These are phyloP conservation scores for Trichopria drosophilae DNA, from an alignment of 2,888 invertebrate species.

Conservation along the genomic window DNA sequence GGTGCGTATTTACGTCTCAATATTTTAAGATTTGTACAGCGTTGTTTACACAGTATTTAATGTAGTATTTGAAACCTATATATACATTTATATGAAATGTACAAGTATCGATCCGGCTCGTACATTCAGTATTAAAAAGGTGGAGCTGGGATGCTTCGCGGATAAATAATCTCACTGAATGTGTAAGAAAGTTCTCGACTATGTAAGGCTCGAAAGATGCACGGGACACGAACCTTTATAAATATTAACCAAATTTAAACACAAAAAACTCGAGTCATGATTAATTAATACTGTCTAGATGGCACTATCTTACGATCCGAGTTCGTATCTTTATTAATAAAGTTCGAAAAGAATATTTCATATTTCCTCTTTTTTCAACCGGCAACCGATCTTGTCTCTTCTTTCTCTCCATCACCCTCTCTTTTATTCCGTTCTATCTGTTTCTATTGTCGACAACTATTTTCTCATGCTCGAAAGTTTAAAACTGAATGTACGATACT, in stretches of 20 bases:
- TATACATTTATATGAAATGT: constrained; percentile 34
- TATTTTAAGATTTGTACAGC: constrained; percentile 28
- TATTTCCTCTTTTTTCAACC: neutral
- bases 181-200: too few relatives aligned
- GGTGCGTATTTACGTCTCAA: constrained; percentile 27
- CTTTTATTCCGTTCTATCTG: constrained; percentile 12
- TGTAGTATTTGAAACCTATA: constrained; percentile 33
- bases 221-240: too few relatives aligned
- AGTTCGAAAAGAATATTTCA: constrained; percentile 8
- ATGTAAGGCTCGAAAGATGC: too few relatives aligned
- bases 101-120: constrained; percentile 51
- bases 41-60: constrained; percentile 41
- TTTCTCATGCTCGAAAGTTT: constrained; percentile 31
- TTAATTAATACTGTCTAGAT: constrained; percentile 22
- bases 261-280: constrained; percentile 33
- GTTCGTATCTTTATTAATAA: constrained; percentile 27
- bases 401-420: constrained; percentile 17
- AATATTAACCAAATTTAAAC: constrained; percentile 20
- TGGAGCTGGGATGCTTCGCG: constrained; percentile 22
- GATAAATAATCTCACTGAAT: too few relatives aligned
- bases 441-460: neutral
- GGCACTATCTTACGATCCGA: constrained; percentile 5
- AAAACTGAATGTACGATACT: constrained; percentile 57
- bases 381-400: constrained; percentile 15
- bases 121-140: constrained; percentile 55